Base-by-base conservation (phyloP, 2,797 vertebrate genomes). In the Oryzias dopingdopingensis region DNA sequence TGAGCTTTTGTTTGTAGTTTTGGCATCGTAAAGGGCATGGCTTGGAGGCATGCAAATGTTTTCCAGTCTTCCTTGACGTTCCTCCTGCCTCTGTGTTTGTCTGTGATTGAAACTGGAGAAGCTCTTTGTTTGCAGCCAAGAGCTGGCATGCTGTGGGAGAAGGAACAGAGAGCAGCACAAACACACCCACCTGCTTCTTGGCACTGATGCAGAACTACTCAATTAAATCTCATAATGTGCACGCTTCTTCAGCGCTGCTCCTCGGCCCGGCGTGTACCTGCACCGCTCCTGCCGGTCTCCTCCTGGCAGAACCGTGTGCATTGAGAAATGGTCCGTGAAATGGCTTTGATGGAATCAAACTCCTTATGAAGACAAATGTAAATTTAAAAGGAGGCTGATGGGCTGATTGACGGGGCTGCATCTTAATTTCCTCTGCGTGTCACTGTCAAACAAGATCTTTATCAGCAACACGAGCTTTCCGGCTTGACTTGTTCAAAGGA, bases 311-410 rank as follows among this genome's bases (percentile, higher is more conserved):
- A 59, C 63, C 84, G 81, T 88, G 88, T 88, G 88, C 76, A 75
- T 77, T 83, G 54, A 75, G 83, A 90, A 89, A 87, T 87, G 82
- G 78, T 70, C 83, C 72, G 74, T 90, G 85, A 88, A 92, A 88
- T 87, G 65, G 80, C 56, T 80, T 84, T 73, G 82, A 85, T 77
- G 58, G 80, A 87, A 90, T 89, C 84, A 89, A 83, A 86, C 66
- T 61, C 66, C 62, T 74, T 86, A 82, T 86, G 85, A 83, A 81
- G 74, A 87, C 84, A 83, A 86, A 84, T 78, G 69, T 62, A 77
- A 80, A 78, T 86, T 83, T 85, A 58, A 78, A 60, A 74, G 74
- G 67, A 59, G 75, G 0, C 53, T 67, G 79, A 79, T 72, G 43
- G 67, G 62, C 72, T 78, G 83, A 86, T 82, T 84, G 85, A 82